Percentiles rank a stretch among this genome's conserved stretches.
phyloP scores from a whole-genome alignment of 2,888 invertebrate species.

The Asteroscopus sphinx region DNA sequence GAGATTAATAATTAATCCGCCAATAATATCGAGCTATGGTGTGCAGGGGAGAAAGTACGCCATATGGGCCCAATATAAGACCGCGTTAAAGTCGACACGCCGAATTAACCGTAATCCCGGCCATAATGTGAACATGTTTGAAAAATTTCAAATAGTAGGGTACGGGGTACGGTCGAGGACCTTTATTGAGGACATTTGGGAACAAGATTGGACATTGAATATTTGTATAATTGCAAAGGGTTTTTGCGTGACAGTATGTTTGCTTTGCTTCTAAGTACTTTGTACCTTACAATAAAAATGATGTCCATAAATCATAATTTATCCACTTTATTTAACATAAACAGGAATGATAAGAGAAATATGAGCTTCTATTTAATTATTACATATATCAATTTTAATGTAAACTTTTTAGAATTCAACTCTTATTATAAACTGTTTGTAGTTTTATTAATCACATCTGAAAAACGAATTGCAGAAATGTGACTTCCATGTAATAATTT shows the following conservation, averaged over 20 bases:
- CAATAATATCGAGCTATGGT: constrained; percentile 65
- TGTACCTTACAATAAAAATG: no score
- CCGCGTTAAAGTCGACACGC: constrained; percentile 70
- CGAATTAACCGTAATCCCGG: constrained; percentile 82
- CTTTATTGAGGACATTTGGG: constrained; percentile 28
- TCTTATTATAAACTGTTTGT: no score
- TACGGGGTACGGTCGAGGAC: constrained; percentile 54
- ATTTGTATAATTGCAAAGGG: constrained; percentile 1
- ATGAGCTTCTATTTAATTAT: no score
- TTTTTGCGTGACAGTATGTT: neutral
- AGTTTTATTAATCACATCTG: no score
- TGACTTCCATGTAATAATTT: no score
- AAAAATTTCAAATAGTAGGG: constrained; percentile 67
- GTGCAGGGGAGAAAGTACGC: constrained; percentile 66
- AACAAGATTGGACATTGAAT: constrained; percentile 27
- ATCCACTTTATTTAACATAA: no score
- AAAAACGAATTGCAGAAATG: no score
- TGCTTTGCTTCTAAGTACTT: no score
- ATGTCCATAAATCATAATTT: no score
- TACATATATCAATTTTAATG: no score
- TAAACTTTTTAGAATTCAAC: no score
- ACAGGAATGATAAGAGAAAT: no score
- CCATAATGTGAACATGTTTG: constrained; percentile 81
- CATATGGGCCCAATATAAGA: constrained; percentile 85
- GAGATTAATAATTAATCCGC: constrained; percentile 79